Evolutionary conservation across 92 coral and sea anemone genomes (phyloP).

Genomic region (Blastomussa wellsi): DNA sequence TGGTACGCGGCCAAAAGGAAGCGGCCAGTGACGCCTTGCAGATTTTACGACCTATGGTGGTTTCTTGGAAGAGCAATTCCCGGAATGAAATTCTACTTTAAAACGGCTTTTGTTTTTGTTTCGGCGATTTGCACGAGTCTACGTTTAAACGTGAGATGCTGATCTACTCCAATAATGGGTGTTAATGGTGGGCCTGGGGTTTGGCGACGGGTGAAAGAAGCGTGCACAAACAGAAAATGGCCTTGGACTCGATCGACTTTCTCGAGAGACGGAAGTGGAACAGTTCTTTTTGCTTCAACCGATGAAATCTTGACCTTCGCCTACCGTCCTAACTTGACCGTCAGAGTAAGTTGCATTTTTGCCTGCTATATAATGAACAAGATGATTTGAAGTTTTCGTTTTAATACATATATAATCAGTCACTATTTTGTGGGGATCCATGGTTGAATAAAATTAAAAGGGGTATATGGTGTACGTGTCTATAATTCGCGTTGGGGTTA

Average conservation of each 20-base stretch:
- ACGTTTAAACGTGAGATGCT: slow-evolving; percentile 26
- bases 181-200: slow-evolving; percentile 32
- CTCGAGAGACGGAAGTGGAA: slow-evolving; percentile 28
- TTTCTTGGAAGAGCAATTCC: slow-evolving; percentile 22
- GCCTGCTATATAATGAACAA: too few species aligned
- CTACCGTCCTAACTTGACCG: slow-evolving; percentile 54
- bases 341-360: slow-evolving; percentile 43
- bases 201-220: slow-evolving; percentile 24
- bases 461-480: neutral
- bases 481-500: neutral
- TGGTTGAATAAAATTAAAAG: too few species aligned
- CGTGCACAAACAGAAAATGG: neutral
- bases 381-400: neutral
- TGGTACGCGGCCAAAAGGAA: neutral
- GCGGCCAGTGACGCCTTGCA: neutral
- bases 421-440: neutral
- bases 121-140: neutral
- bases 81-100: neutral
- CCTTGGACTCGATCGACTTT: slow-evolving; percentile 29
- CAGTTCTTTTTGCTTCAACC: slow-evolving; percentile 44
- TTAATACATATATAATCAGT: too few species aligned
- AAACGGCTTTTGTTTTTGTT: neutral
- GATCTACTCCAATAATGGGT: slow-evolving; percentile 20
- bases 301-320: slow-evolving; percentile 34
- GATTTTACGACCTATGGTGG: neutral